Base-by-base conservation (phyloP, 1,140 invertebrate species). In the Camponotus vicinus region DNA sequence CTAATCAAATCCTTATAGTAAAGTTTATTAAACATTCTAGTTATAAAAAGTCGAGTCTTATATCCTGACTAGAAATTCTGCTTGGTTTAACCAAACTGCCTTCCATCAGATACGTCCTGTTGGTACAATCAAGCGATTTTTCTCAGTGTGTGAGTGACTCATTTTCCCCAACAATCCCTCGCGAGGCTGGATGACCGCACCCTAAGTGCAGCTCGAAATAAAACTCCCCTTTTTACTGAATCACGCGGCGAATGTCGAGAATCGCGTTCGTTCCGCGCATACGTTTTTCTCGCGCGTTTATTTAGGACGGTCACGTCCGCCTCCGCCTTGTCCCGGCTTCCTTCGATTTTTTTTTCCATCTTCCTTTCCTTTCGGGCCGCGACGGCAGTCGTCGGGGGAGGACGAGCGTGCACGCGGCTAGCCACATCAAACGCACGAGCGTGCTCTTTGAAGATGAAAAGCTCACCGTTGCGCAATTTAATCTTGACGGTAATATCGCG, bases 391-490 rank as follows among this genome's bases (percentile, higher is more conserved):
- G 89, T 76, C 59, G 61, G 70, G 27, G 27, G 55, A 13, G 27
- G 55, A 13, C 45, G 42, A n/a, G 52, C 73, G 76, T 85, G 82
- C 86, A 85, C 86, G 55, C 32, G 87, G 86, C 73, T 87, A 75
- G 85, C 91, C 92, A 93, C 92, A 93, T 92, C 92, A 92, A 93
- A 93, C 91, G 59, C 85, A 88, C 88, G 87, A 89, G 86, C 32
- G 69, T 89, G 80, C 84, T 78, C 91, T 93, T 93, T 93, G 92
- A 92, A 90, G 92, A 92, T 92, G 91, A 73, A 91, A 92, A 93
- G 91, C 92, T 91, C 87, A 86, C 49, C 86, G 85, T 91, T 88
- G 88, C 84, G 82, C 90, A 93, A 93, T 92, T 93, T 92, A 92
- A 92, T 91, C 85, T 92, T 89, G 76, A 75, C 66, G 61, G 88